phyloP scores from a whole-genome alignment of 2,797 vertebrate genomes.

The Gymnoscopelus microlampas region DNA sequence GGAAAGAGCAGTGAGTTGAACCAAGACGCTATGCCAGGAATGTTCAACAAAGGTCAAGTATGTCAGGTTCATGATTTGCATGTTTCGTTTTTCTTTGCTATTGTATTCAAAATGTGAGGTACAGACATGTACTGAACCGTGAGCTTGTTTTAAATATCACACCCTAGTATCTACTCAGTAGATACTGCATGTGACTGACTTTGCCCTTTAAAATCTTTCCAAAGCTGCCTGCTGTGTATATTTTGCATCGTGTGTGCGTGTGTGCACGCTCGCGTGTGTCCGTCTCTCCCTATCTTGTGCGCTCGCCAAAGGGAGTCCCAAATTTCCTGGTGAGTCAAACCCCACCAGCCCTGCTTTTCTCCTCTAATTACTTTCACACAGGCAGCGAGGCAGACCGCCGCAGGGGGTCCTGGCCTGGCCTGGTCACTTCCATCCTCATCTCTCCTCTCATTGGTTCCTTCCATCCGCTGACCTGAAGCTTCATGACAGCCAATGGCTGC shows the following conservation, averaged over 20 bases:
- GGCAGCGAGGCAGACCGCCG: constrained; percentile 42
- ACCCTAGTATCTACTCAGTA: constrained; percentile 51
- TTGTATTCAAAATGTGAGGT: too few relatives aligned
- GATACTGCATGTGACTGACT: constrained; percentile 28
- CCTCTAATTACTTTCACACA: constrained; percentile 64
- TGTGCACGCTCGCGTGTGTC: constrained; percentile 16
- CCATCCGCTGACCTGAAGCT: constrained; percentile 41
- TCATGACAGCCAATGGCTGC: constrained; percentile 26
- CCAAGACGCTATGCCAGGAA: too few relatives aligned
- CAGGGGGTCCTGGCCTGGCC: constrained; percentile 24
- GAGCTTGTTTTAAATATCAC: constrained; percentile 26
- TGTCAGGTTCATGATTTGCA: too few relatives aligned
- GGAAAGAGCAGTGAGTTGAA: too few relatives aligned
- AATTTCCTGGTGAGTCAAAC: constrained; percentile 53
- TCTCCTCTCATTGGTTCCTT: constrained; percentile 1
- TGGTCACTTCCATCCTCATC: constrained; percentile 50
- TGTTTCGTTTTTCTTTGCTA: too few relatives aligned
- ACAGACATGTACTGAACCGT: not conserved
- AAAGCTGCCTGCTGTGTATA: constrained; percentile 57
- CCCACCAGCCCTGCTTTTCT: constrained; percentile 55
- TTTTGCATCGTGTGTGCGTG: constrained; percentile 25
- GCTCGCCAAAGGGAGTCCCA: constrained; percentile 59
- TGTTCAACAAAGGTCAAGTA: too few relatives aligned
- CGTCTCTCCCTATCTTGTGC: constrained; percentile 22
- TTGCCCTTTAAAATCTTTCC: constrained; percentile 70